These are phyloP conservation scores for Furcula furcula DNA, from an alignment of 2,888 invertebrate species.

Conservation along the genomic window DNA sequence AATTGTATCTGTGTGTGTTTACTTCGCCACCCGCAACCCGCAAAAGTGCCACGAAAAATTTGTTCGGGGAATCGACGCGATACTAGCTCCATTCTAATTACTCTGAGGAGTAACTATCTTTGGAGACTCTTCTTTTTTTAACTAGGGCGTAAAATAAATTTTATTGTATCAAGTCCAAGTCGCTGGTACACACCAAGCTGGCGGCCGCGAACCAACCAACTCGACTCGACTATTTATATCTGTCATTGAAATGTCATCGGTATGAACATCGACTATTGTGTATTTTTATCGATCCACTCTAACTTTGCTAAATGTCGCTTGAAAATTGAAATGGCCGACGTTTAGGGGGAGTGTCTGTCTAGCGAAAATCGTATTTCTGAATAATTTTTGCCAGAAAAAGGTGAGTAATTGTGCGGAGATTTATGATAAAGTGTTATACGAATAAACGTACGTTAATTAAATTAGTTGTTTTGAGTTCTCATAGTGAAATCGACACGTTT, in stretches of 20 bases:
- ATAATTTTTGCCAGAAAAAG: constrained; percentile 55
- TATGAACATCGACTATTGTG: constrained; percentile 28
- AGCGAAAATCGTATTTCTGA: constrained; percentile 58
- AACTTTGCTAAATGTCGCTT: constrained; percentile 51
- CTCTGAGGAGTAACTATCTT: no score
- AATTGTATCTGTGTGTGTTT: no score
- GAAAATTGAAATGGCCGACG: constrained; percentile 74
- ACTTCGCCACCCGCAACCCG: no score
- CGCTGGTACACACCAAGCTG: no score
- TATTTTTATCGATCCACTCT: constrained; percentile 58
- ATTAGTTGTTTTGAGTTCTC: constrained; percentile 5
- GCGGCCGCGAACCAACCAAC: no score
- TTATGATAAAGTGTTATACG: constrained; percentile 11
- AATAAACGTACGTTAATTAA: constrained; percentile 6
- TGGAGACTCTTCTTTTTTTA: no score
- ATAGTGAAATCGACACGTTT: constrained; percentile 43
- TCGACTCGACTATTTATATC: not conserved
- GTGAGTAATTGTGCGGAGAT: constrained; percentile 44
- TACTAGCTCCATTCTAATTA: no score
- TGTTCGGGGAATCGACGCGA: no score
- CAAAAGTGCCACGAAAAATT: no score
- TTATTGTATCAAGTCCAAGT: no score
- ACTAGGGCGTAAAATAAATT: no score
- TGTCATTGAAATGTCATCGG: constrained; percentile 11
- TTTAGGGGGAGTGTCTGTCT: constrained; percentile 81